Evolutionary conservation across 2,797 vertebrate species (phyloP).

Genomic region (Pangasius krempfi): DNA sequence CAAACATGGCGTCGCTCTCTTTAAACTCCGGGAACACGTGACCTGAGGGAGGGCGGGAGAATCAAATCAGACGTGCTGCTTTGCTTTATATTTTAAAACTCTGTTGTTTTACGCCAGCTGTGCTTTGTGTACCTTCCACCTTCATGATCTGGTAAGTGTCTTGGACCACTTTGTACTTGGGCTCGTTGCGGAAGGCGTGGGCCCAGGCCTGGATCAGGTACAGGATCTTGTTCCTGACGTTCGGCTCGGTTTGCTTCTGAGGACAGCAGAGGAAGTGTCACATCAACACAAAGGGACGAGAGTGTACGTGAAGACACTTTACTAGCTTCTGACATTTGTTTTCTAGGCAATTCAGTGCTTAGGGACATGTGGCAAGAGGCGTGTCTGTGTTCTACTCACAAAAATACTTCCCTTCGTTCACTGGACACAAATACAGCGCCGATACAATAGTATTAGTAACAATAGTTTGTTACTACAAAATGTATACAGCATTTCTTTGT

Average conservation of each 20-base stretch:
- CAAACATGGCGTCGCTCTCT: constrained; percentile 98
- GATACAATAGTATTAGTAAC: too few species aligned
- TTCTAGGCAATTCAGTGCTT: neutral
- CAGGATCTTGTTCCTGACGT: constrained; percentile 93
- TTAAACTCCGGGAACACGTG: constrained; percentile 97
- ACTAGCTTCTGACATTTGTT: neutral
- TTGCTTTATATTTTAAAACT: neutral
- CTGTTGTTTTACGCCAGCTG: neutral
- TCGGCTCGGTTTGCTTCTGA: constrained; percentile 90
- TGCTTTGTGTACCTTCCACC: constrained; percentile 84
- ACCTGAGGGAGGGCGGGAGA: constrained; percentile 70
- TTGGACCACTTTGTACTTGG: constrained; percentile 98
- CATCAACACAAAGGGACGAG: neutral
- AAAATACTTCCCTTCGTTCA: too few species aligned
- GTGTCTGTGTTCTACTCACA: too few species aligned
- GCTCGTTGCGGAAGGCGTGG: constrained; percentile 96
- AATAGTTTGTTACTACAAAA: too few species aligned
- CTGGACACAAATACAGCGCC: too few species aligned
- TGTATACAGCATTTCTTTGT: neutral
- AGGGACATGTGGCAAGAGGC: neutral
- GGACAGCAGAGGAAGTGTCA: constrained; percentile 21
- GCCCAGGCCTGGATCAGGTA: constrained; percentile 98
- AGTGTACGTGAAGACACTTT: neutral
- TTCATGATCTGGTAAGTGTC: constrained; percentile 99
- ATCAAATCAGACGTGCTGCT: neutral